These are phyloP conservation scores for Stichopus chloronotus DNA, from an alignment of 35 echinoderm and acorn worm genomes.

Conservation along the genomic window DNA sequence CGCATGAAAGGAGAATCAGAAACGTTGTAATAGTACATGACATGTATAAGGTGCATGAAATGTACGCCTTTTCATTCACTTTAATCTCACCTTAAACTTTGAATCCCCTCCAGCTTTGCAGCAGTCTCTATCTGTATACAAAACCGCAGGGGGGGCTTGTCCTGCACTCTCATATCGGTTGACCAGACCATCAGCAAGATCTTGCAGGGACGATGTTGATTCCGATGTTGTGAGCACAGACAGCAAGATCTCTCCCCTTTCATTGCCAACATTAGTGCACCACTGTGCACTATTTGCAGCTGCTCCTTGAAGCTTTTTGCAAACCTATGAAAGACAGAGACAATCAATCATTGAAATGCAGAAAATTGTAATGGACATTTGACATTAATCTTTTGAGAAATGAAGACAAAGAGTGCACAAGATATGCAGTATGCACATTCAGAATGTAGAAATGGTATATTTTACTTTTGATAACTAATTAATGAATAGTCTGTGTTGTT, in stretches of 20 bases:
- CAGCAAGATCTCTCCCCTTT: constrained; percentile 13
- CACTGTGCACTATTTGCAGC: not conserved
- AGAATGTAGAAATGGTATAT: no score
- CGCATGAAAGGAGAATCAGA: not conserved
- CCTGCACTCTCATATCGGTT: not conserved
- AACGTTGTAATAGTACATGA: not conserved
- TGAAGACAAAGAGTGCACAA: no score
- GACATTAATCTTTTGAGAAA: no score
- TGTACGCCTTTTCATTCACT: no score
- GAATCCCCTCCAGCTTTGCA: no score
- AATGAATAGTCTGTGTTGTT: no score
- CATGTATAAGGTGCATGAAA: not conserved
- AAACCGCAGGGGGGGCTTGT: not conserved
- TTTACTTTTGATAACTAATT: no score
- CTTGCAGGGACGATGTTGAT: no score
- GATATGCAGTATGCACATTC: no score
- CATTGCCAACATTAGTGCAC: not conserved
- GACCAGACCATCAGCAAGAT: not conserved
- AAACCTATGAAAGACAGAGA: not conserved
- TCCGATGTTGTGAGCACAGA: not conserved
- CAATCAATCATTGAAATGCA: no score
- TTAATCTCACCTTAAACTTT: no score
- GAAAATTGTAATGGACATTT: no score
- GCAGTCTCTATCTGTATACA: not conserved
- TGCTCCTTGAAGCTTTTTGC: not conserved